Evolutionary conservation across 2,888 invertebrate genomes (phyloP).

Genomic region (Meghimatium bilineatum): DNA sequence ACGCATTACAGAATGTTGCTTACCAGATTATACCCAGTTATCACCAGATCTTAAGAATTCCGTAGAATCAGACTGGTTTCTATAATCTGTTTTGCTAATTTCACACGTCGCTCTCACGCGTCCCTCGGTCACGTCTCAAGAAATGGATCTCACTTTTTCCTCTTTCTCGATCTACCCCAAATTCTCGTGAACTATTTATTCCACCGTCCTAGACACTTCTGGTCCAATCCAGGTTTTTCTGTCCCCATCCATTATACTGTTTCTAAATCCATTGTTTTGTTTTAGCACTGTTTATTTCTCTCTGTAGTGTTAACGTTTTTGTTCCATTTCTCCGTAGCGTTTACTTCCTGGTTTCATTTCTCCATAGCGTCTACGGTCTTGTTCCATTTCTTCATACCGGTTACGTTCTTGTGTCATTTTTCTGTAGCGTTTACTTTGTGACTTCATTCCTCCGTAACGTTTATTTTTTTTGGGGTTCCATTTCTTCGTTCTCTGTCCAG

Average conservation of each 20-base stretch:
- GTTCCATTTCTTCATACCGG: too few relatives aligned
- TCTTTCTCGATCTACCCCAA: not conserved
- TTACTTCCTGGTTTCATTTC: too few relatives aligned
- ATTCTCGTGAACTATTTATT: not conserved
- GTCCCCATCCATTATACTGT: not conserved
- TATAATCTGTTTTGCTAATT: constrained; percentile 7
- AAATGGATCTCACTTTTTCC: not conserved
- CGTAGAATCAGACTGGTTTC: not conserved
- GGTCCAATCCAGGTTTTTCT: not conserved
- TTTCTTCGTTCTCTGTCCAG: too few relatives aligned
- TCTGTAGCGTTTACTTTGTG: too few relatives aligned
- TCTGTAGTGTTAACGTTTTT: not conserved
- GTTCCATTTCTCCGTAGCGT: not conserved
- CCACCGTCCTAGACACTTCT: too few relatives aligned
- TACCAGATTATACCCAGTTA: not conserved
- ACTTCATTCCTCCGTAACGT: too few relatives aligned
- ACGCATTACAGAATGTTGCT: not conserved
- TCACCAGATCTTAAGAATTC: not conserved
- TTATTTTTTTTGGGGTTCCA: too few relatives aligned
- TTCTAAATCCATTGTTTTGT: not conserved
- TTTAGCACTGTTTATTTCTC: not conserved
- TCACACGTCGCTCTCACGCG: not conserved
- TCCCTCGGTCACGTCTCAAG: not conserved
- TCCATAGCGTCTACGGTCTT: too few relatives aligned
- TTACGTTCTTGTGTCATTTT: too few relatives aligned